Percentiles rank a stretch among this genome's conserved stretches.
phyloP scores from a whole-genome alignment of 2,888 invertebrate species.

The Limnephilus rhombicus region DNA sequence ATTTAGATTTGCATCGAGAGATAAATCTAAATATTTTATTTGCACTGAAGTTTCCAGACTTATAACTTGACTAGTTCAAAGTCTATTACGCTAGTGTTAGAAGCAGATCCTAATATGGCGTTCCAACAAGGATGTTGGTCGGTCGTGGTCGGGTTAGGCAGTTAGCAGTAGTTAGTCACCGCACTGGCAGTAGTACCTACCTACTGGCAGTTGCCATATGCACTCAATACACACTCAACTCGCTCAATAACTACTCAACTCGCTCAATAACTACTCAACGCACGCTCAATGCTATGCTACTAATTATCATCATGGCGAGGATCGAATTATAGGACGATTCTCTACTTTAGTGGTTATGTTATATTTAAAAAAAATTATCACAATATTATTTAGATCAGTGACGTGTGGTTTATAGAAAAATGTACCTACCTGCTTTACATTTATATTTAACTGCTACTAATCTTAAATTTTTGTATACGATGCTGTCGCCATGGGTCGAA shows the following conservation, averaged over 20 bases:
- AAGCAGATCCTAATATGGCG: conserved; percentile 57
- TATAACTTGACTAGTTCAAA: not conserved
- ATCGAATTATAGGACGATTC: not conserved
- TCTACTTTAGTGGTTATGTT: not conserved
- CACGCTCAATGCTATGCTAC: conserved; percentile 11
- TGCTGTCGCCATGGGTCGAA: no score
- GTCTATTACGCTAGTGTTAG: conserved; percentile 37
- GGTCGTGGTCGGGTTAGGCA: conserved; percentile 51
- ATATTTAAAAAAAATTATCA: no score
- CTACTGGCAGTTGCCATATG: not conserved
- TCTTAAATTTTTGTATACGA: no score
- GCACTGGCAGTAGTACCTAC: not conserved
- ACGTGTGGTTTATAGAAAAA: no score
- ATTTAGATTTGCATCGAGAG: no score
- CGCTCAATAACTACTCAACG: not conserved
- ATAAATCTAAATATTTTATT: no score
- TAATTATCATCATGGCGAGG: not conserved
- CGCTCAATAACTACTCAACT: not conserved
- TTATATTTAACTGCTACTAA: no score
- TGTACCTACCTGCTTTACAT: no score
- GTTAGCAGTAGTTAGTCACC: not conserved
- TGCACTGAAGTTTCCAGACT: not conserved
- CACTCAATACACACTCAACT: not conserved
- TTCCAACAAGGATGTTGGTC: conserved; percentile 53
- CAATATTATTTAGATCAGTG: no score